Evolutionary conservation across 2,888 invertebrate genomes (phyloP).

Genomic region (Trichogramma dendrolimi): DNA sequence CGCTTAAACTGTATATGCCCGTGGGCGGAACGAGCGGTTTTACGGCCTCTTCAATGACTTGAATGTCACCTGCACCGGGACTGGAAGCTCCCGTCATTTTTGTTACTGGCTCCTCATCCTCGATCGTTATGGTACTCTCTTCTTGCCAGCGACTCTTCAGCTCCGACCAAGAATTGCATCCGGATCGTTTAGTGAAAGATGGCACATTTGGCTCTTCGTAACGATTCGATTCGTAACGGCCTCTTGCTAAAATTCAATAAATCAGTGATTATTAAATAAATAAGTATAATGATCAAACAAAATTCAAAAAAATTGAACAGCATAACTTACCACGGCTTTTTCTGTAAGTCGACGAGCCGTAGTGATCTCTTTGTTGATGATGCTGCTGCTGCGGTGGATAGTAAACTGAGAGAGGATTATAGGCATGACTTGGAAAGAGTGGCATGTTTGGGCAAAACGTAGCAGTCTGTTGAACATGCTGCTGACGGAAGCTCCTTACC

Average conservation of each 20-base stretch:
- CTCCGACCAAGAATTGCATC: slow-evolving; percentile 43
- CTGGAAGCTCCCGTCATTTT: slow-evolving; percentile 23
- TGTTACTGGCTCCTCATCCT: slow-evolving; percentile 41
- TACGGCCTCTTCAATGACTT: slow-evolving; percentile 40
- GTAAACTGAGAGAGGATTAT: not conserved
- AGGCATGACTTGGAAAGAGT: slow-evolving; percentile 3
- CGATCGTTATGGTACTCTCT: slow-evolving; percentile 47
- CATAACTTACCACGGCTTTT: slow-evolving; percentile 11
- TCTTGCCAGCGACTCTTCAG: slow-evolving; percentile 46
- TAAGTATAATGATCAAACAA: too few species aligned
- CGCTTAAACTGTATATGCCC: slow-evolving; percentile 35
- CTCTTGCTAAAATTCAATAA: not conserved
- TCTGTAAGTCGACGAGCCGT: not conserved
- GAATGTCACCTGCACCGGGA: slow-evolving; percentile 38
- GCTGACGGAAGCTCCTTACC: slow-evolving; percentile 26
- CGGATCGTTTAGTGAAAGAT: slow-evolving; percentile 38
- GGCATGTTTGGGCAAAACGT: slow-evolving; percentile 26
- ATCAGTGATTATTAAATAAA: not conserved
- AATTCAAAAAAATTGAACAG: not conserved
- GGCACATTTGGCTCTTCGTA: slow-evolving; percentile 23
- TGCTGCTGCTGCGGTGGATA: not conserved
- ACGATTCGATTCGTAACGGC: too few species aligned
- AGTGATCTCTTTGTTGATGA: slow-evolving; percentile 10
- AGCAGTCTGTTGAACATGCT: slow-evolving; percentile 23
- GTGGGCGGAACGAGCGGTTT: slow-evolving; percentile 40